A percentile compares a stretch with the other conserved stretches of the same genome.
Evolutionary conservation across 1,140 invertebrate species (phyloP).

Genomic region (Drosophila pseudoananassae): DNA sequence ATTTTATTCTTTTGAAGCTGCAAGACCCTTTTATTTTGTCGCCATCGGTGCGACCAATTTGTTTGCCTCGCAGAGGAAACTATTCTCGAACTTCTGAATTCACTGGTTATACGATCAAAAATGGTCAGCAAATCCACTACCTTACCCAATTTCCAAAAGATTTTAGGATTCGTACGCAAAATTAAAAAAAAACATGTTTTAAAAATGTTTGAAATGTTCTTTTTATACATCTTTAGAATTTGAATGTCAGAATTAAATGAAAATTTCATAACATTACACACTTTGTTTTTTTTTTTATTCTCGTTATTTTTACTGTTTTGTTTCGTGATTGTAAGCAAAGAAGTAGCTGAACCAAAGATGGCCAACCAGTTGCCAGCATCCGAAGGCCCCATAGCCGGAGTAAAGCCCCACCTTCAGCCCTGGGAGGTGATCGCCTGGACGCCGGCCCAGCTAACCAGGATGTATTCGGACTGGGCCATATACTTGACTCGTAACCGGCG

Average conservation of each 20-base stretch:
- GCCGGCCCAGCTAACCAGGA: slow-evolving; percentile 26
- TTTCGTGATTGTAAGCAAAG: slow-evolving; percentile 21
- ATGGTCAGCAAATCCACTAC: too few species aligned
- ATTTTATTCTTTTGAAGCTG: too few species aligned
- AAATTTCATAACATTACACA: slow-evolving; percentile 3
- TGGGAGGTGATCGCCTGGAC: slow-evolving; percentile 59
- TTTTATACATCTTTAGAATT: too few species aligned
- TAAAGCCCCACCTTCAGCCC: slow-evolving; percentile 34
- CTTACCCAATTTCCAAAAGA: too few species aligned
- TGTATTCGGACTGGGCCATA: slow-evolving; percentile 63
- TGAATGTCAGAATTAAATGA: slow-evolving; percentile 2
- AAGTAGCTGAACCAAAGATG: slow-evolving; percentile 5
- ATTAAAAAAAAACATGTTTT: too few species aligned
- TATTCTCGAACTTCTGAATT: too few species aligned
- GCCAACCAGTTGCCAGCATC: neutral
- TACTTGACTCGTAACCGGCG: slow-evolving; percentile 34
- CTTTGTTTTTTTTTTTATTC: slow-evolving; percentile 29
- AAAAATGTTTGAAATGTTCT: too few species aligned
- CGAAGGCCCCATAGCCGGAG: neutral
- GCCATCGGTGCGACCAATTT: too few species aligned
- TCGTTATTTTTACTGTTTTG: slow-evolving; percentile 11
- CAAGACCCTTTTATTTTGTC: too few species aligned
- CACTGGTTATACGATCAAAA: too few species aligned
- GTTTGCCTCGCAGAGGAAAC: too few species aligned
- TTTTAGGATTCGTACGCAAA: too few species aligned